These are phyloP conservation scores for Dasypolia templi DNA, from an alignment of 2,888 invertebrate genomes.

Conservation along the genomic window DNA sequence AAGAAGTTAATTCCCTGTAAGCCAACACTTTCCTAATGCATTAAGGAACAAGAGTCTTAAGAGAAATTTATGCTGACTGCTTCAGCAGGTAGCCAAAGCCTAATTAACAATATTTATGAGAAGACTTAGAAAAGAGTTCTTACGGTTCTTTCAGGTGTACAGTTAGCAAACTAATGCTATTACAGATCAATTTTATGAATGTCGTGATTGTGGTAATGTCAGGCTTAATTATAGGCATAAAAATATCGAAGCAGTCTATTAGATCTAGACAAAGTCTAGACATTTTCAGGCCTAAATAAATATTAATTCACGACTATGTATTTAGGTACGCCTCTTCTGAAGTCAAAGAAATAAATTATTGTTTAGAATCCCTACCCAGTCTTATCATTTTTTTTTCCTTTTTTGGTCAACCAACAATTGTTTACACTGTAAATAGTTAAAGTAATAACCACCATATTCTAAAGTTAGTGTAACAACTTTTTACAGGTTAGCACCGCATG, in stretches of 20 bases:
- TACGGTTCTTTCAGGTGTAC: neutral
- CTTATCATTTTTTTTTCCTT: no score
- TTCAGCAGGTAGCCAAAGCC: conserved; percentile 19
- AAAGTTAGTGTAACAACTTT: no score
- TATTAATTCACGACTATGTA: conserved; percentile 2
- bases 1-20: conserved; percentile 29
- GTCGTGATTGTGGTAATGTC: neutral
- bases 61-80: conserved; percentile 32
- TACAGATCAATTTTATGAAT: conserved; percentile 1
- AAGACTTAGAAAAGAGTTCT: conserved; percentile 12
- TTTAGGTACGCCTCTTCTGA: neutral
- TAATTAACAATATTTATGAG: conserved; percentile 33
- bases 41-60: conserved; percentile 37
- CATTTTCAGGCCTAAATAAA: conserved; percentile 5
- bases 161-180: neutral
- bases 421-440: no score
- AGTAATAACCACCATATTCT: no score
- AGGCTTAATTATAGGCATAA: neutral
- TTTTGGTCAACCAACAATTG: no score
- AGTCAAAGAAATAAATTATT: conserved; percentile 25
- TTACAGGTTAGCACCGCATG: no score
- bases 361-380: conserved; percentile 9
- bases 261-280: neutral
- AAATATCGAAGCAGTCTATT: conserved; percentile 4
- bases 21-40: conserved; percentile 39